phyloP scores from a whole-genome alignment of 2,797 vertebrate genomes.

The Glossophaga mutica region DNA sequence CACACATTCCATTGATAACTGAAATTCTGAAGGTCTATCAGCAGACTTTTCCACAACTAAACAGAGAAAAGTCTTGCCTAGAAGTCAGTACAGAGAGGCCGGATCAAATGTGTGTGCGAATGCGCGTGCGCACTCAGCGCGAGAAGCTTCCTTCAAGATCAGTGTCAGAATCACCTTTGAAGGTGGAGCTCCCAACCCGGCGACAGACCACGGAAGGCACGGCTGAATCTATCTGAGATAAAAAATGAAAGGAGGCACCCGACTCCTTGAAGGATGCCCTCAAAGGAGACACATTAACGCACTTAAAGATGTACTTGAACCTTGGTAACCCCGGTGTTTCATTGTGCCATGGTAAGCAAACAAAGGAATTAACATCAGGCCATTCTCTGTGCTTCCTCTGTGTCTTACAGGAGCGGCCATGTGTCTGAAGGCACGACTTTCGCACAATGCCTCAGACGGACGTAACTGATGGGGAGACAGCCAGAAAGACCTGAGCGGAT shows the following conservation, averaged over 20 bases:
- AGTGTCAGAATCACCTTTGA: slow-evolving; percentile 8
- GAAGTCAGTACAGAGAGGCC: neutral
- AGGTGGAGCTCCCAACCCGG: neutral
- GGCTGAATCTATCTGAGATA: neutral
- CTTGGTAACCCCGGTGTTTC: neutral
- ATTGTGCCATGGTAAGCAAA: neutral
- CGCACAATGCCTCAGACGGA: neutral
- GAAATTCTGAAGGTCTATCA: neutral
- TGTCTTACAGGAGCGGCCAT: neutral
- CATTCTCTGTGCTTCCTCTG: neutral
- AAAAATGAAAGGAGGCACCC: slow-evolving; percentile 10
- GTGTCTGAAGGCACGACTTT: neutral
- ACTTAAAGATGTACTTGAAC: neutral
- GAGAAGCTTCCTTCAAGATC: slow-evolving; percentile 22
- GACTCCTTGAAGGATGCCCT: neutral
- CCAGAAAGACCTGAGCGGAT: neutral
- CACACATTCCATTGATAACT: neutral
- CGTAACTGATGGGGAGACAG: neutral
- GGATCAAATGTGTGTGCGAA: neutral
- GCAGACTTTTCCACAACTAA: neutral
- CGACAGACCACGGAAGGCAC: neutral
- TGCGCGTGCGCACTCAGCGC: neutral
- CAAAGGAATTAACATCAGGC: neutral
- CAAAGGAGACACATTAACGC: neutral
- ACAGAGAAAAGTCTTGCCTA: neutral